phyloP scores from a whole-genome alignment of 2,888 invertebrate genomes.

The Augochlorella aurata region DNA sequence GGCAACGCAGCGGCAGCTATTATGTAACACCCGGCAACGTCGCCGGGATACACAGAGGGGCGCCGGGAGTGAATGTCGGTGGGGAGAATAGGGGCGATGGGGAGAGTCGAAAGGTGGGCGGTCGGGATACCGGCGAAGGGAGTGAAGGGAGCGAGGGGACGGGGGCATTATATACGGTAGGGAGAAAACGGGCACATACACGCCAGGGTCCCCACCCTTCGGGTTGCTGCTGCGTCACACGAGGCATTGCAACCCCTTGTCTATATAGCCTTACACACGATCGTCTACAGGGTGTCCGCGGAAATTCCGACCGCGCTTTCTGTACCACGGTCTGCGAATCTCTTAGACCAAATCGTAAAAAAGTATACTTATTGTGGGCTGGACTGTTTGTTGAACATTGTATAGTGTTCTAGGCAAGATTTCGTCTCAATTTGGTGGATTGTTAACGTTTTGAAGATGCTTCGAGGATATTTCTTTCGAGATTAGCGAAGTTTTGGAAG shows the following conservation, averaged over 20 bases:
- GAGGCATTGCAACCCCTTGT: constrained; percentile 77
- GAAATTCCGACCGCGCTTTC: background rate
- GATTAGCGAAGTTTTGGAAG: too few relatives aligned
- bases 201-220: constrained; percentile 61
- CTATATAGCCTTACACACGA: constrained; percentile 34
- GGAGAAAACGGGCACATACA: constrained; percentile 51
- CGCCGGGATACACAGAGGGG: constrained; percentile 69
- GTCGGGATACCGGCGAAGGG: constrained; percentile 26
- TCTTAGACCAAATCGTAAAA: too few relatives aligned
- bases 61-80: constrained; percentile 61
- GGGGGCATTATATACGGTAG: constrained; percentile 61
- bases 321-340: too few relatives aligned
- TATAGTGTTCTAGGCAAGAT: too few relatives aligned
- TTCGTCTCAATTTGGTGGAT: too few relatives aligned
- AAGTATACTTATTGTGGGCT: too few relatives aligned
- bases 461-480: too few relatives aligned
- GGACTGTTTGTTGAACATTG: too few relatives aligned
- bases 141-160: constrained; percentile 28
- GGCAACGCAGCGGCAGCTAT: constrained; percentile 78
- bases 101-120: constrained; percentile 57
- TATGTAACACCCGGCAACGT: constrained; percentile 81
- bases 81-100: constrained; percentile 55
- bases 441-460: too few relatives aligned
- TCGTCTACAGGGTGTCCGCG: constrained; percentile 1
- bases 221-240: constrained; percentile 73